Conservation (phyloP, 1,140 invertebrate species). For the Hycleus cichorii region DNA sequence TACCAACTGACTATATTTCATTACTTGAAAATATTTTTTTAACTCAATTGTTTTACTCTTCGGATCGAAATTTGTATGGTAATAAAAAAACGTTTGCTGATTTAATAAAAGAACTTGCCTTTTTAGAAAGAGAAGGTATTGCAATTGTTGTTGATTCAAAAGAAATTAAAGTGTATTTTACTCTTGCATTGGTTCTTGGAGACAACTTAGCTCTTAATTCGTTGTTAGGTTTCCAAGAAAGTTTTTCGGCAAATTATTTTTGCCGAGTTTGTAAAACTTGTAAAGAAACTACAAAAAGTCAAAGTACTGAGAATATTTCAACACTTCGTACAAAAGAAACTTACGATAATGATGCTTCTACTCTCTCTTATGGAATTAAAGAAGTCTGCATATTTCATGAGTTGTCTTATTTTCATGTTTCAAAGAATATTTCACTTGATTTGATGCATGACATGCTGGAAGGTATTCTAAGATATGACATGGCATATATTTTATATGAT, state of each 20-base stretch:
- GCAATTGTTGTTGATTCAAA: conserved; percentile 8
- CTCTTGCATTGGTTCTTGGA: conserved; percentile 26
- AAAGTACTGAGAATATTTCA: conserved; percentile 14
- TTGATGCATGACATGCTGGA: conserved; percentile 31
- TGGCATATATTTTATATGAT: conserved; percentile 31
- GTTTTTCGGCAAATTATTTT: conserved; percentile 30
- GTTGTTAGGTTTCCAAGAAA: conserved; percentile 29
- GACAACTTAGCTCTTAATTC: conserved; percentile 35
- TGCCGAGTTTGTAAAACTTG: conserved; percentile 30
- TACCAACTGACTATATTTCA: conserved; percentile 27
- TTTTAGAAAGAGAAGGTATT: conserved; percentile 30
- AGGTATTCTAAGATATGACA: conserved; percentile 29
- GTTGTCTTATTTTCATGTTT: conserved; percentile 35
- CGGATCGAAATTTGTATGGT: conserved; percentile 28
- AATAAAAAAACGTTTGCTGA: conserved; percentile 27
- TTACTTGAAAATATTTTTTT: conserved; percentile 35
- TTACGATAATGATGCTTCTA: conserved; percentile 7
- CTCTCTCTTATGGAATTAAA: conserved; percentile 19
- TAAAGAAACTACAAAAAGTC: conserved; percentile 13
- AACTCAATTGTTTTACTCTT: conserved; percentile 26
- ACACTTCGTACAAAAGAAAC: conserved; percentile 1
- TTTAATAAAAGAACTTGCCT: conserved; percentile 29
- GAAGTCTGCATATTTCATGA: conserved; percentile 34
- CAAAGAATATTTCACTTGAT: conserved; percentile 37
- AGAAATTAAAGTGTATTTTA: conserved; percentile 24